Evolutionary conservation across 64 coral and sea anemone genomes (phyloP).

Genomic region (Catalaphyllia jardinei): DNA sequence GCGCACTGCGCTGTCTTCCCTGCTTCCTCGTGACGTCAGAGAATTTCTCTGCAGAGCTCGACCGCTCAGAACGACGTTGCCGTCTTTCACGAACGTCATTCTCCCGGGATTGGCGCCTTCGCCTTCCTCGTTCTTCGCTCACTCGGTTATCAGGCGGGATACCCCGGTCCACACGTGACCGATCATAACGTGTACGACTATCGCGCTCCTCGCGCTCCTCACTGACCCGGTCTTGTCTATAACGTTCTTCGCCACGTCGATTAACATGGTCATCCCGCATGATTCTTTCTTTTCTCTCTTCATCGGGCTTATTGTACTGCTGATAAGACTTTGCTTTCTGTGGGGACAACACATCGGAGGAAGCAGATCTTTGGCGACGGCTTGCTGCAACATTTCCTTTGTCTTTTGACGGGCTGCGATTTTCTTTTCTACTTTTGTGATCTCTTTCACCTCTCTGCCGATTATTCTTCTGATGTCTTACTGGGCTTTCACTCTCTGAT

Average conservation of each 20-base stretch:
- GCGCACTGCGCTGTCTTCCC: background rate
- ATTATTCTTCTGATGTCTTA: background rate
- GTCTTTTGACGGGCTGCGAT: constrained; percentile 20
- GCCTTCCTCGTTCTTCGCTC: background rate
- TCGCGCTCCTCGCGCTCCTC: background rate
- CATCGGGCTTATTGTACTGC: background rate
- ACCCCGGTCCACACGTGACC: background rate
- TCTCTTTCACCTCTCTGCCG: constrained; percentile 2
- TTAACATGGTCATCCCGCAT: background rate
- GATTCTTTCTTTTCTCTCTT: background rate
- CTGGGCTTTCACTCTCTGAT: constrained; percentile 35
- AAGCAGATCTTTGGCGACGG: constrained; percentile 4
- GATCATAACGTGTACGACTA: background rate
- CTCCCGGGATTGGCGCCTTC: background rate
- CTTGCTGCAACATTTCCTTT: background rate
- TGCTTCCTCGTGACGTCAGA: background rate
- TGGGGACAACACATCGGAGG: background rate
- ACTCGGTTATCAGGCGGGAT: background rate
- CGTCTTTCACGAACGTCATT: background rate
- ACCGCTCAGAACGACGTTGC: background rate
- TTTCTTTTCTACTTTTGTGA: background rate
- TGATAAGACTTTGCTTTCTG: background rate
- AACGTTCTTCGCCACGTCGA: background rate
- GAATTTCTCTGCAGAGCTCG: constrained; percentile 23
- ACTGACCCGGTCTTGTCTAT: background rate